phyloP scores from a whole-genome alignment of 2,797 vertebrate genomes.

The Argya squamiceps region DNA sequence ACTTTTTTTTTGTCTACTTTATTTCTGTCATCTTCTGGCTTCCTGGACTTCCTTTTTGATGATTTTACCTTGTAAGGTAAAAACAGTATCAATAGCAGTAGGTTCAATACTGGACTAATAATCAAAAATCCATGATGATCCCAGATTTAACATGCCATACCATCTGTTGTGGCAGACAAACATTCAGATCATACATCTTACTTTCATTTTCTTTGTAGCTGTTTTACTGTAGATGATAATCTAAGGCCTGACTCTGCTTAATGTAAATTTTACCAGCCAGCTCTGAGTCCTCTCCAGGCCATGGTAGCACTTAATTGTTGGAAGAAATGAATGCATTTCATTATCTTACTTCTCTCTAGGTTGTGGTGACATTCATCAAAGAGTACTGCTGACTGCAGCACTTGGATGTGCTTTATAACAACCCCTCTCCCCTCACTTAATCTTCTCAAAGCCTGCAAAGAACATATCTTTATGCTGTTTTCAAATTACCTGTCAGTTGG shows the following conservation, averaged over 20 bases:
- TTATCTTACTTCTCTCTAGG: not conserved
- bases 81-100: not conserved
- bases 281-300: not conserved
- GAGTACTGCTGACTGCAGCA: constrained; percentile 36
- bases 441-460: constrained; percentile 13
- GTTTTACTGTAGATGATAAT: not conserved
- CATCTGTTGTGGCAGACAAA: not conserved
- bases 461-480: constrained; percentile 12
- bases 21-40: not conserved
- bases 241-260: not conserved
- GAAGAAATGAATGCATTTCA: not conserved
- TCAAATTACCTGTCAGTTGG: constrained; percentile 18
- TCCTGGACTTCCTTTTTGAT: not conserved
- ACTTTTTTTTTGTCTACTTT: not conserved
- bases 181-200: not conserved
- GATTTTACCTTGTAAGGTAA: not conserved
- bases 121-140: not conserved
- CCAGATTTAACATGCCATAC: not conserved
- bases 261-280: not conserved
- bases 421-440: not conserved
- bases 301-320: not conserved
- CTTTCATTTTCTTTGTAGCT: not conserved
- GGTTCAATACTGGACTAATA: not conserved
- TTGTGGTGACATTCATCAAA: constrained; percentile 28
- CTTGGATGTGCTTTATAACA: not conserved